A percentile compares a stretch with the other conserved stretches of the same genome.
phyloP scores from a whole-genome alignment of 2,888 invertebrate genomes.

The Hybos culiciformis region DNA sequence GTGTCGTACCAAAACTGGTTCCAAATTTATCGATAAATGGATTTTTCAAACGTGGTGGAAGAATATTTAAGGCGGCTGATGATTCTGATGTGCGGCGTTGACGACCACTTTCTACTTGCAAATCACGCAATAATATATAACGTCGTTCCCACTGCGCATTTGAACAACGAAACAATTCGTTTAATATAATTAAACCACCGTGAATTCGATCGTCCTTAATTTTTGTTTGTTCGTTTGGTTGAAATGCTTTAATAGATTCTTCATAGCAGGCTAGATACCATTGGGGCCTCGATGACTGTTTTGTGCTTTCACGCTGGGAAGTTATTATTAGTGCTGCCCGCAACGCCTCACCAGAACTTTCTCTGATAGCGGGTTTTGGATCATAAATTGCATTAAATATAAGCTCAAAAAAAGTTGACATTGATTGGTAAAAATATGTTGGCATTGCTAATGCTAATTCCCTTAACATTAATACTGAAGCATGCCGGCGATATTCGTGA shows the following conservation, averaged over 20 bases:
- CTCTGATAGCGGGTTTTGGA: slow-evolving; percentile 78
- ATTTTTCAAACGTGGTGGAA: slow-evolving; percentile 37
- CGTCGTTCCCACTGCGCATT: slow-evolving; percentile 77
- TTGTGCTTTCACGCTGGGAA: slow-evolving; percentile 89
- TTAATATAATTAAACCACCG: slow-evolving; percentile 81
- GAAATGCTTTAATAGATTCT: slow-evolving; percentile 70
- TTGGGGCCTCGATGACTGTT: slow-evolving; percentile 74
- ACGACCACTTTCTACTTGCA: slow-evolving; percentile 34
- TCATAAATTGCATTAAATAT: slow-evolving; percentile 86
- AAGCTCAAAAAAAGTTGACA: slow-evolving; percentile 83
- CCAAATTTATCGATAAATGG: slow-evolving; percentile 35
- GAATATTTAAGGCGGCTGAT: slow-evolving; percentile 24
- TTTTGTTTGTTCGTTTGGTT: slow-evolving; percentile 49
- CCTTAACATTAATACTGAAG: slow-evolving; percentile 80
- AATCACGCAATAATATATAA: slow-evolving; percentile 56
- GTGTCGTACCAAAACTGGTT: slow-evolving; percentile 18
- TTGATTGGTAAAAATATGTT: slow-evolving; percentile 93
- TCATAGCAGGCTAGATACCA: slow-evolving; percentile 93
- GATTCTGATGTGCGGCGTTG: slow-evolving; percentile 16
- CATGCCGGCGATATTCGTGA: slow-evolving; percentile 81
- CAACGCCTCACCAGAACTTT: slow-evolving; percentile 88
- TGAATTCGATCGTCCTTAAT: slow-evolving; percentile 83
- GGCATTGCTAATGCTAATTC: slow-evolving; percentile 93
- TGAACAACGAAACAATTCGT: slow-evolving; percentile 83
- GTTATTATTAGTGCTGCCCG: slow-evolving; percentile 89